These are phyloP conservation scores for Ondatra zibethicus DNA, from an alignment of 2,113 vertebrate species.

Conservation along the genomic window DNA sequence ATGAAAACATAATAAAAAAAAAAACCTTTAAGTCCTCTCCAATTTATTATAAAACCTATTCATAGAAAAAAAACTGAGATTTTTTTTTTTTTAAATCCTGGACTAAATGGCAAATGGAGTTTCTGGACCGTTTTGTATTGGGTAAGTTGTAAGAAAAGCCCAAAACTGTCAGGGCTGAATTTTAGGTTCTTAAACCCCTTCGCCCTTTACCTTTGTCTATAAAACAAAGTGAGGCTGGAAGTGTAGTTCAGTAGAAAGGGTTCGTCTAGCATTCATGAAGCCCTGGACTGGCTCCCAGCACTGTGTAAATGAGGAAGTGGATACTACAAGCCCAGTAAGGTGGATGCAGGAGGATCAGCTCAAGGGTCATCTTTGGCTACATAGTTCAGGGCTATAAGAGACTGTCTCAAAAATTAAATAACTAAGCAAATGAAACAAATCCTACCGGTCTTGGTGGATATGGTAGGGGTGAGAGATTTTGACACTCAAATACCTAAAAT, in stretches of 20 bases:
- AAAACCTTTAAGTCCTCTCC: background rate
- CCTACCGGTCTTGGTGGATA: background rate
- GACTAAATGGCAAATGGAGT: background rate
- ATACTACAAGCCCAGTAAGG: background rate
- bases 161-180: background rate
- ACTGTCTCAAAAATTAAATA: background rate
- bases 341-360: background rate
- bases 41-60: slow-evolving; percentile 32
- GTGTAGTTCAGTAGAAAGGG: background rate
- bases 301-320: too few species aligned
- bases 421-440: background rate
- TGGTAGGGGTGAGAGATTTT: background rate
- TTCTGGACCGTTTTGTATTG: background rate
- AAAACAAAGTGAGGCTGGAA: background rate
- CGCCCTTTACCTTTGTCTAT: background rate
- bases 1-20: background rate
- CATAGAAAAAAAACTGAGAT: background rate
- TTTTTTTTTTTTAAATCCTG: background rate
- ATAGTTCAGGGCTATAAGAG: background rate
- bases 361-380: background rate
- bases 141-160: background rate
- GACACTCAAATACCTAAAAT: background rate
- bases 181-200: background rate
- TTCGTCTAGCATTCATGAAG: too few species aligned
- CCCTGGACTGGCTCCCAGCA: background rate